phyloP scores from a whole-genome alignment of 2,113 vertebrate species.

The Spea bombifrons region DNA sequence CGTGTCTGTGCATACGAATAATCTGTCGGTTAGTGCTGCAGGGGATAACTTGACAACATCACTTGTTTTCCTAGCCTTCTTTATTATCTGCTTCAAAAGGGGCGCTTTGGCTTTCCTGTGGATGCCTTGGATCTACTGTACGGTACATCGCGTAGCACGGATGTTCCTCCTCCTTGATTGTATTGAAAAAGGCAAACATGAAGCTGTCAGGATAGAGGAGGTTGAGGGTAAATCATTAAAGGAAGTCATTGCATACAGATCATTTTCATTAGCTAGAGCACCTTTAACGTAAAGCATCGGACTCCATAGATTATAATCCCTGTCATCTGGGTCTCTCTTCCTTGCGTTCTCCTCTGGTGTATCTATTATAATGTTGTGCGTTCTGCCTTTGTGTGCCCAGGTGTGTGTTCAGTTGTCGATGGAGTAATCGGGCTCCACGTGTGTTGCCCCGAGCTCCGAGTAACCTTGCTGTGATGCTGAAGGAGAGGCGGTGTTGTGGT shows the following conservation, averaged over 20 bases:
- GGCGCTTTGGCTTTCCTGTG: conserved; percentile 10
- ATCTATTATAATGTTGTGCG: too few relatives aligned
- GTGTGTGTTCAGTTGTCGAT: too few relatives aligned
- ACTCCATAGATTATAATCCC: too few relatives aligned
- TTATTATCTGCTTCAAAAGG: conserved; percentile 7
- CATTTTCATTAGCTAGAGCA: background rate
- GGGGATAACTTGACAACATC: background rate
- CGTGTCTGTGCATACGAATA: background rate
- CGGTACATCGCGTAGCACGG: background rate
- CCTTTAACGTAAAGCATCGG: background rate
- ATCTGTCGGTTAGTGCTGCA: background rate
- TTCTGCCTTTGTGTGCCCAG: too few relatives aligned
- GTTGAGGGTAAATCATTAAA: background rate
- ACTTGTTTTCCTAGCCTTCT: background rate
- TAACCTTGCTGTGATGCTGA: too few relatives aligned
- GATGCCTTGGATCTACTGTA: conserved; percentile 13
- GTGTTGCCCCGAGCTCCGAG: too few relatives aligned
- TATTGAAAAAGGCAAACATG: background rate
- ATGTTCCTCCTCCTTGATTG: background rate
- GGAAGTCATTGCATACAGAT: background rate
- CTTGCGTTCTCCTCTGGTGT: too few relatives aligned
- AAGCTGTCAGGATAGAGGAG: background rate
- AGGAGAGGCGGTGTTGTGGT: too few relatives aligned
- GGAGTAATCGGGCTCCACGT: too few relatives aligned
- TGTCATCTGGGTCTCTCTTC: too few relatives aligned